phyloP scores from a whole-genome alignment of 1,140 invertebrate species.

The Acyrthosiphon pisum region DNA sequence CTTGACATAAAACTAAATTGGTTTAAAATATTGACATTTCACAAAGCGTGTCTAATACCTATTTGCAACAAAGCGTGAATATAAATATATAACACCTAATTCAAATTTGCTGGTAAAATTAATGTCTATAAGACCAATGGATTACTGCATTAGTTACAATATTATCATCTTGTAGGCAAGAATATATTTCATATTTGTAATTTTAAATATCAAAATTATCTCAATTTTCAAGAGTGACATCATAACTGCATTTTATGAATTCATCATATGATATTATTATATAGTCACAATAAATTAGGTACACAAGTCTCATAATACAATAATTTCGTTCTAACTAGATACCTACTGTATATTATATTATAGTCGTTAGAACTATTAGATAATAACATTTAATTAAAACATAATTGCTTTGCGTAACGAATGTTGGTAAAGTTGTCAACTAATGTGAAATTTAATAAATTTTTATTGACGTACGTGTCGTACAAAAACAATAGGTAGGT shows the following conservation, averaged over 20 bases:
- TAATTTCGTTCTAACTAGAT: not conserved
- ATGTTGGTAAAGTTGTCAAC: conserved; percentile 5
- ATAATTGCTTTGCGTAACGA: conserved; percentile 9
- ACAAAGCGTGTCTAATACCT: no score
- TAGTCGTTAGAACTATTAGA: not conserved
- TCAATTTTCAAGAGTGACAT: not conserved
- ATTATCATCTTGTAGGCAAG: not conserved
- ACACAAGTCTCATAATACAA: not conserved
- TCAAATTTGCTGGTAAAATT: not conserved
- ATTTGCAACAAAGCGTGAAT: no score
- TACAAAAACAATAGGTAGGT: not conserved
- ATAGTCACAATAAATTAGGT: not conserved
- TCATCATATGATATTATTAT: not conserved
- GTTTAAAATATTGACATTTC: not conserved
- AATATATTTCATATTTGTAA: not conserved
- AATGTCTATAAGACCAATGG: not conserved
- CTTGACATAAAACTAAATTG: no score
- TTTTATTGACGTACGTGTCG: not conserved
- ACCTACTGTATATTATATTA: conserved; percentile 1
- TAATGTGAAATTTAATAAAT: conserved; percentile 2
- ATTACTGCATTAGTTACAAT: not conserved
- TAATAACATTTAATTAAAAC: conserved; percentile 13
- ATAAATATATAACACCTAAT: not conserved
- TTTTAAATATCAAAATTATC: not conserved
- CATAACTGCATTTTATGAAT: not conserved